Base-by-base conservation (phyloP, 2,113 vertebrate species). In the Campylorhamphus procurvoides region DNA sequence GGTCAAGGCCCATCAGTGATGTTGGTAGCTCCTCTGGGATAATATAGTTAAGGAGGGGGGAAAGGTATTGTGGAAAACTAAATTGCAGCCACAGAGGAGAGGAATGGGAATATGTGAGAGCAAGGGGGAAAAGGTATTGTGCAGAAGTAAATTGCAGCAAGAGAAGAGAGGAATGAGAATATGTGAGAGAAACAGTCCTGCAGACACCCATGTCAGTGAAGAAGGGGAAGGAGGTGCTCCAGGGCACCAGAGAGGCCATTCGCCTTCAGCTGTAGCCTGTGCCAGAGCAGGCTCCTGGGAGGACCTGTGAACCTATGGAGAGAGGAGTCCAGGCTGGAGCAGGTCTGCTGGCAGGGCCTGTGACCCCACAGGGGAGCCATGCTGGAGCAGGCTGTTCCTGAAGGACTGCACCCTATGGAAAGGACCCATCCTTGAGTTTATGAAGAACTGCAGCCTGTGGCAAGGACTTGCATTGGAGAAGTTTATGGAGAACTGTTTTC, bases 391-490 rank as follows among this genome's bases (percentile, higher is more conserved):
- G 18, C 6, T 39, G 23, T 47, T 62, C 39, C 67, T 55, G 19
- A 40, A 47, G 20, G 20, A 47, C 55, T 47, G 7, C 7, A 3
- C 25, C n/a, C 40, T 11, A 7, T 31, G 39, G 39, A 40, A 40
- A 35, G 29, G 29, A 35, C 9, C 42, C 13, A 8, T 46, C 18
- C 33, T 47, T 29, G 37, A 60, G 39, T 22, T 35, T 40, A 46
- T 60, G 39, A 25, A 40, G n/a, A 75, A 29, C 39, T 62, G 39
- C 24, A 89, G 16, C 17, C 25, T 23, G 9, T 49, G 9, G 40
- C 14, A 68, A 42, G 63, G 31, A 55, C 7, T 15, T 0, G 0
- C 63, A 24, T 10, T 55, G 47, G 12, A 62, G 29, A 63, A 42
- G 17, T 56, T 76, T 49, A 18, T 76, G 40, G 25, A 55, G 40